Base-by-base conservation (phyloP, 2,113 vertebrate species). In the Suncus etruscus region DNA sequence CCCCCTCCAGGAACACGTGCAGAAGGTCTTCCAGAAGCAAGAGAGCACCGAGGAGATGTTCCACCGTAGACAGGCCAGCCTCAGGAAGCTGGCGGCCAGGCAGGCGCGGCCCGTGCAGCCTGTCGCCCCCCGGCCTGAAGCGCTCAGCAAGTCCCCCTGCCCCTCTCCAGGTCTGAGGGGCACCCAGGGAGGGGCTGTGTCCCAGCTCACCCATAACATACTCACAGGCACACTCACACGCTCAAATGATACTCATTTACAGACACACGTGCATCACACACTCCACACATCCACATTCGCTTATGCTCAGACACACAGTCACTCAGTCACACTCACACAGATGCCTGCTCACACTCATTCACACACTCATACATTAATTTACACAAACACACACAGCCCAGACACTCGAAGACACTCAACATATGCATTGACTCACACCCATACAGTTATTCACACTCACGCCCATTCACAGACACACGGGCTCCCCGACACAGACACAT, bases 1-100 rank as follows among this genome's bases (percentile, higher is more conserved):
- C 63, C 66, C 0, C 31, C 89, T 89, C 80, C 96, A 99, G 99
- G 98, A 99, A 2, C 99, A 98, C 29, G 98, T 99, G 92, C 98
- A 98, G 91, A 99, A 98, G 79, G 98, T 99, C 96, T 98, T 99
- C 95, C 99, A 98, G 97, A 99, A 99, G 97, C 99, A 99, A 91
- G 94, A 96, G 83, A 99, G 98, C 32, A 99, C 98, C 98, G 98
- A 99, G 96, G 99, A 99, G 96, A 99, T 99, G 99, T 99, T 99
- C 94, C 98, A 99, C 87, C 99, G 99, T 96, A 97, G 99, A 66
- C 98, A 98, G 97, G 96, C 98, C 77, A 99, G 99, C 96, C 98
- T 99, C 87, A 99, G 98, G 97, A 99, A 99, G 97, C 97, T 99
- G 45, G 99, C 99, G 7, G 99, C 99, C 95, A 99, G 99, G 97